Evolutionary conservation across 30 jellyfish, hydroid and myxozoan species (phyloP).

Genomic region (Aurelia aurita): DNA sequence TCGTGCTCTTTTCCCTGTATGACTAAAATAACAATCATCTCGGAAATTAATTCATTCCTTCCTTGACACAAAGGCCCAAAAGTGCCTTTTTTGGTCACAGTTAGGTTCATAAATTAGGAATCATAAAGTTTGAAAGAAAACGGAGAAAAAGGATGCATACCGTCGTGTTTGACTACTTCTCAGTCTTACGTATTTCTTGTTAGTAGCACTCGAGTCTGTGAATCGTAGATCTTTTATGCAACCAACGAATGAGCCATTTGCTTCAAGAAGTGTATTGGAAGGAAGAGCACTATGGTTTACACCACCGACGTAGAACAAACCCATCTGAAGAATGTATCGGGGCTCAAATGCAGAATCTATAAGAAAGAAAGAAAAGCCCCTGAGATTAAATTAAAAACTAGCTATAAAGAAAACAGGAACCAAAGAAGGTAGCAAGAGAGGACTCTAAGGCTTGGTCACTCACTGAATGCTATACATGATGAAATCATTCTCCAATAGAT

Average conservation of each 20-base stretch:
- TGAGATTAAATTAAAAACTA: background rate
- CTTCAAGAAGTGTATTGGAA: background rate
- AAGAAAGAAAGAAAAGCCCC: background rate
- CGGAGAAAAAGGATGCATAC: background rate
- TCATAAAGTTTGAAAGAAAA: no score
- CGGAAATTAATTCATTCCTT: no score
- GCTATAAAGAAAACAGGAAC: no score
- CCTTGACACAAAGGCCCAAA: no score
- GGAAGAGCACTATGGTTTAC: conserved; percentile 15
- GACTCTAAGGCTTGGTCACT: no score
- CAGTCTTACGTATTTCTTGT: conserved; percentile 12
- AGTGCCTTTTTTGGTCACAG: no score
- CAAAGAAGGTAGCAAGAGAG: no score
- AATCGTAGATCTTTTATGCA: conserved; percentile 66
- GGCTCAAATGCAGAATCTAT: conserved; percentile 58
- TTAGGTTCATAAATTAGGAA: no score
- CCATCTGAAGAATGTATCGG: conserved; percentile 61
- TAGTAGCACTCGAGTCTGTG: conserved; percentile 38
- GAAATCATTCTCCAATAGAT: no score
- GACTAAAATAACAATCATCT: no score
- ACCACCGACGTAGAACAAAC: conserved; percentile 65
- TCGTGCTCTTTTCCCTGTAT: no score
- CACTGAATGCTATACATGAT: no score
- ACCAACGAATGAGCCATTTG: conserved; percentile 31
- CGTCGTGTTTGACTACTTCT: conserved; percentile 23